Conservation (phyloP, 2,113 vertebrate species). For the Acanthochromis polyacanthus region DNA sequence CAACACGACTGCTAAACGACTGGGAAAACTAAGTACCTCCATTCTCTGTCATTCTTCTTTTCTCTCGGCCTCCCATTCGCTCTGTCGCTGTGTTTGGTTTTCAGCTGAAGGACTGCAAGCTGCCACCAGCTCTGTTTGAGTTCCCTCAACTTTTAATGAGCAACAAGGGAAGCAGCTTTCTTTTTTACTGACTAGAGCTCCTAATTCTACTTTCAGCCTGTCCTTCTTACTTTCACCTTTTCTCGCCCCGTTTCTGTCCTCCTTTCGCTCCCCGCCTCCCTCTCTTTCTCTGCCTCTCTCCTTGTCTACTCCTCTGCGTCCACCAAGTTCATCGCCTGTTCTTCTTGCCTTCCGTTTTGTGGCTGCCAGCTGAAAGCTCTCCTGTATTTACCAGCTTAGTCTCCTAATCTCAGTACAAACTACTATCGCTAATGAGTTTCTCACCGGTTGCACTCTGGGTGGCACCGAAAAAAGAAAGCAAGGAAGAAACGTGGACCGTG, state of each 20-base stretch:
- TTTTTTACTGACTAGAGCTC: constrained; percentile 46
- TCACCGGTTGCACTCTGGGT: constrained; percentile 54
- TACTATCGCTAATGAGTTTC: constrained; percentile 79
- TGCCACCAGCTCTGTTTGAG: constrained; percentile 81
- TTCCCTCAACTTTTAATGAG: constrained; percentile 81
- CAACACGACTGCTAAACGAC: constrained; percentile 73
- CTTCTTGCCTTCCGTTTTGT: constrained; percentile 41
- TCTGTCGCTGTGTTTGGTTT: constrained; percentile 73
- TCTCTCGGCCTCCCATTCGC: constrained; percentile 59
- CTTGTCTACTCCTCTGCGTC: background rate
- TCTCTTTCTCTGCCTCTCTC: background rate
- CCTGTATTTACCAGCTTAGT: constrained; percentile 75
- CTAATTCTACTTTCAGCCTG: constrained; percentile 53
- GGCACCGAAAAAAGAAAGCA: constrained; percentile 16
- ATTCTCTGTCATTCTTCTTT: constrained; percentile 71
- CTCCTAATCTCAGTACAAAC: constrained; percentile 79
- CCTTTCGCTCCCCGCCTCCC: background rate
- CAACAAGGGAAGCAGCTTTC: constrained; percentile 55
- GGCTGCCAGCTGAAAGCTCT: constrained; percentile 63
- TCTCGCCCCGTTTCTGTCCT: background rate
- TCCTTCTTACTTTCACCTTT: constrained; percentile 44
- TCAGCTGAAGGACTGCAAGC: constrained; percentile 70
- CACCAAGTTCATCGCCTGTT: constrained; percentile 43
- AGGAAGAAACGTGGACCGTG: background rate
- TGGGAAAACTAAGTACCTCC: constrained; percentile 74